These are phyloP conservation scores for Temnothorax unifasciatus DNA, from an alignment of 2,888 invertebrate genomes.

Conservation along the genomic window DNA sequence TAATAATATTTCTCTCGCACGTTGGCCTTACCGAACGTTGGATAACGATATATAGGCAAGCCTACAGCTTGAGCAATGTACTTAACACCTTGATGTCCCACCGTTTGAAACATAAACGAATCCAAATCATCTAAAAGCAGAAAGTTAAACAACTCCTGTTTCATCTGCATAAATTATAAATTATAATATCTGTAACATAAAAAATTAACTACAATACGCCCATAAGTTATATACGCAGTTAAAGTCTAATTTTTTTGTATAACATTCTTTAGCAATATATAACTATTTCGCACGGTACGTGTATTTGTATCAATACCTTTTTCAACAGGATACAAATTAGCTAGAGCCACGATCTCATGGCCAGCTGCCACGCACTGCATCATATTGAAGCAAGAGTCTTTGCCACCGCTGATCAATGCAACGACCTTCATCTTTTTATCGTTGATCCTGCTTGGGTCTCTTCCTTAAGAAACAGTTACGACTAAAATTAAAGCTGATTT, in stretches of 20 bases:
- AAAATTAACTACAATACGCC: background rate
- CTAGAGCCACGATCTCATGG: conserved; percentile 97
- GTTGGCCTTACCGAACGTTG: conserved; percentile 94
- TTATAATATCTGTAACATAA: conserved; percentile 21
- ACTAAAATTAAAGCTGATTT: conserved; percentile 47
- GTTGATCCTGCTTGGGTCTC: conserved; percentile 56
- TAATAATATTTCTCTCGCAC: conserved; percentile 93
- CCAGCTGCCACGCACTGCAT: conserved; percentile 98
- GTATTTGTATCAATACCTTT: conserved; percentile 88
- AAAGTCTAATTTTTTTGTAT: background rate
- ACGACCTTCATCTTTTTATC: conserved; percentile 92
- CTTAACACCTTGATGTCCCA: conserved; percentile 97
- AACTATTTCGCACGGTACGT: background rate
- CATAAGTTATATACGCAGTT: background rate
- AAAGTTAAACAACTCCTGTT: conserved; percentile 22
- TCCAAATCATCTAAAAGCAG: conserved; percentile 93
- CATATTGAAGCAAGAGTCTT: conserved; percentile 99
- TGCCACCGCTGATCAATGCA: conserved; percentile 98
- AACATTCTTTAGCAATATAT: background rate
- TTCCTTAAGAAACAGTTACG: conserved; percentile 56
- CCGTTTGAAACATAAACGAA: conserved; percentile 99
- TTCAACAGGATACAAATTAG: conserved; percentile 96
- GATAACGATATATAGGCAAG: conserved; percentile 94
- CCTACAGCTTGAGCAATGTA: conserved; percentile 97
- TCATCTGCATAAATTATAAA: conserved; percentile 41